Conservation (phyloP, 1,140 invertebrate genomes). For the Venturia canescens region DNA sequence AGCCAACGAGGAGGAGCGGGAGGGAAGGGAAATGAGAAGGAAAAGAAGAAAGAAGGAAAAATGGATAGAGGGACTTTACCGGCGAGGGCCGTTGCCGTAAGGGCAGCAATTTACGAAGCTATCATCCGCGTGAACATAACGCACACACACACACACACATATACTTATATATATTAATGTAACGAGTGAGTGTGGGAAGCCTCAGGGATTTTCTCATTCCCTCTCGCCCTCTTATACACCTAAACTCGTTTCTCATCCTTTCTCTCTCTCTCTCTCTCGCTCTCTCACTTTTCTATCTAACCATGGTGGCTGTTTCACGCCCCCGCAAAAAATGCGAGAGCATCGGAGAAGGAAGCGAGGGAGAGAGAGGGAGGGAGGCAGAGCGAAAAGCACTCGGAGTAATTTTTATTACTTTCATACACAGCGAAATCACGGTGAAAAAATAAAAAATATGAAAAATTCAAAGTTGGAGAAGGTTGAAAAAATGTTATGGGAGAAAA, state of each 20-base stretch:
- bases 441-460: not conserved
- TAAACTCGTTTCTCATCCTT: conserved; percentile 14
- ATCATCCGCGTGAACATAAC: conserved; percentile 64
- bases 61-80: conserved; percentile 41
- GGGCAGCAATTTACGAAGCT: conserved; percentile 73
- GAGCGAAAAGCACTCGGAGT: conserved; percentile 7
- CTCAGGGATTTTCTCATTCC: conserved; percentile 44
- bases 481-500: not conserved
- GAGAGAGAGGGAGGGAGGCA: too few relatives aligned
- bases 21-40: conserved; percentile 8
- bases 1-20: conserved; percentile 5
- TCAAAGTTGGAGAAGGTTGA: not conserved
- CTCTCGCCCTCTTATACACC: conserved; percentile 33
- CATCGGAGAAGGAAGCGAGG: not conserved
- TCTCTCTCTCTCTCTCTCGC: not conserved
- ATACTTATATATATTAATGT: conserved; percentile 65
- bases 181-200: conserved; percentile 55
- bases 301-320: not conserved
- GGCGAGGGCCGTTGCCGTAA: conserved; percentile 66
- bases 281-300: not conserved
- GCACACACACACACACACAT: not conserved
- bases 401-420: conserved; percentile 25
- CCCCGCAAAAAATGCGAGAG: not conserved
- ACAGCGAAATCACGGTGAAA: not conserved
- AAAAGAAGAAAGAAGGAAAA: conserved; percentile 9